Base-by-base conservation (phyloP, 1,140 invertebrate genomes). In the Euglossa dilemma region DNA sequence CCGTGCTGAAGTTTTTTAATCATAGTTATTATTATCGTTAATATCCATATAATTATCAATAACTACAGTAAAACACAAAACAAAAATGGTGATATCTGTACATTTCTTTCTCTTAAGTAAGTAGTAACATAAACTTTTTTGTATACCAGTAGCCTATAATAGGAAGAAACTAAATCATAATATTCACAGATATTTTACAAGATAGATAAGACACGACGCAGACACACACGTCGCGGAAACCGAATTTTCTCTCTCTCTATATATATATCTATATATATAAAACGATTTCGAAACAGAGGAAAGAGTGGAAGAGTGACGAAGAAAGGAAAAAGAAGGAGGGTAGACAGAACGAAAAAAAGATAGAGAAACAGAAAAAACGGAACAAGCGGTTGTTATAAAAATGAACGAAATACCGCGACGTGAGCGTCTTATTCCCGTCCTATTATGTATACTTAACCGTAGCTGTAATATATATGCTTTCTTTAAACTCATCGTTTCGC, bases 161-260 rank as follows among this genome's bases (percentile, higher is more conserved):
- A 94, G 93, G 93, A 94, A 93, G 93, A 94, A 94, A 94, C 92
- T 94, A 94, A 94, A 93, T 92, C 88, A 91, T 93, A 94, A 94
- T 94, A 94, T 94, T 94, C 94, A 94, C 94, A 94, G 92, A 94
- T 94, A 94, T 94, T 94, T 94, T 94, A 94, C 93, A 94, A 94
- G 93, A 93, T 92, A 92, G 87, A 85, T 89, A 91, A 93, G 93
- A 90, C 80, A 81, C 86, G 84, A 83, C 50, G 82, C 88, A 81
- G 87, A 84, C 89, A 90, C 90, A 83, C 87, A 90, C 90, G 90
- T 89, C 93, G 90, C 90, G 77, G 52, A 43, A 85, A 59, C 5
- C 50, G 56, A 23, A 47, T 25, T 43, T 50, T 45, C 20, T 45
- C 59, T 50, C 25, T 50, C 59, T 52, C 59, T 50, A 25, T 45